Base-by-base conservation (phyloP, 2,797 vertebrate genomes). In the Hybognathus amarus region DNA sequence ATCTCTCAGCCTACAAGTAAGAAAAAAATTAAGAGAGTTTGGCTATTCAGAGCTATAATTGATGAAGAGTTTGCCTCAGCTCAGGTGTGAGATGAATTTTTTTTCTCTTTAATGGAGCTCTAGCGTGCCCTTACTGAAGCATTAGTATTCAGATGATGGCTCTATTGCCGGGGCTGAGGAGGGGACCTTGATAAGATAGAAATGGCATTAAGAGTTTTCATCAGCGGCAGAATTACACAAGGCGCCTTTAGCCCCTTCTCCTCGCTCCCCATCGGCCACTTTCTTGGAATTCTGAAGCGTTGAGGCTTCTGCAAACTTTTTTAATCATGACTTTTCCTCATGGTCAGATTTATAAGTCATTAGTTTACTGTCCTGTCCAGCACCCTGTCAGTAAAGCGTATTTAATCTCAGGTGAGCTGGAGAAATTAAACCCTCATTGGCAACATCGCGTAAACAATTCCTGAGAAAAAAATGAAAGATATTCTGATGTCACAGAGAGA, bases 161-260 rank as follows among this genome's bases (percentile, higher is more conserved):
- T 80, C 81, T 86, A 40, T 77, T 69, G 78, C 83, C 77, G 80
- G 87, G 85, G 89, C 88, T 88, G 90, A 91, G 89, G 85, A 93
- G 90, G 87, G 87, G 63, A 90, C 90, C 91, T 91, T 92, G 91
- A 93, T 92, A 92, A 92, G 90, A 93, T 93, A 89, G 85, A 93
- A 93, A 92, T 89, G 90, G 89, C 85, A 92, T 92, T 91, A 92
- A 89, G 89, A 89, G 89, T 92, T 92, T 93, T 92, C 90, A 93
- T 92, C 88, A 89, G 84, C 85, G 77, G 84, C 82, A 89, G 90
- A 92, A 93, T 93, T 92, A 92, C 91, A 92, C 82, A 89, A 87
- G 88, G 87, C 86, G 90, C 86, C 79, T 69, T 66, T 85, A 82
- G 91, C 88, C 79, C 81, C 85, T 83, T 77, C 63, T 36, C 52